A percentile compares a stretch with the other conserved stretches of the same genome.
Evolutionary conservation across 2,797 vertebrate genomes (phyloP).

Genomic region (Loriculus beryllinus): DNA sequence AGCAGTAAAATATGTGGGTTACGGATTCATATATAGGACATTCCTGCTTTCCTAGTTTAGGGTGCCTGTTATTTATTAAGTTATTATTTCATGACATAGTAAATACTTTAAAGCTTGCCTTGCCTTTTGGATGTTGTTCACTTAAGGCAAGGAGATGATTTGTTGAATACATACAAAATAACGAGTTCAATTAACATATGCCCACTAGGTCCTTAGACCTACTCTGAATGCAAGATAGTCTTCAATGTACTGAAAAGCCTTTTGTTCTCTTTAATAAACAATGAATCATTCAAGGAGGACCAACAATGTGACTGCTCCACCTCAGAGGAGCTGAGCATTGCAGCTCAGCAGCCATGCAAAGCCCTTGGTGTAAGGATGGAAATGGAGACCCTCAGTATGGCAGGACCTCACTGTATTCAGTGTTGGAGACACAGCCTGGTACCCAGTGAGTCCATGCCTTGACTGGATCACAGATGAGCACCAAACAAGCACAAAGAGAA

Average conservation of each 20-base stretch:
- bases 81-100: neutral
- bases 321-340: neutral
- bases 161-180: neutral
- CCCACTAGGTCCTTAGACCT: neutral
- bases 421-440: fast-evolving
- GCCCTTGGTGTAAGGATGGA: fast-evolving
- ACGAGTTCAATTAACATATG: neutral
- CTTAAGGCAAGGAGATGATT: neutral
- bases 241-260: fast-evolving
- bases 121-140: neutral
- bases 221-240: neutral
- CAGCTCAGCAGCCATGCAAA: neutral
- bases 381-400: fast-evolving
- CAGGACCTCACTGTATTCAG: fast-evolving
- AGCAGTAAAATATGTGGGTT: neutral
- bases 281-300: neutral
- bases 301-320: fast-evolving
- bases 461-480: fast-evolving
- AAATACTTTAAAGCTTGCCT: neutral
- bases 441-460: fast-evolving
- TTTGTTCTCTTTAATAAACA: neutral
- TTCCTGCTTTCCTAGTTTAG: neutral
- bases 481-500: neutral
- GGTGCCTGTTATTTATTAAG: neutral
- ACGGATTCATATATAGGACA: neutral